phyloP scores from a whole-genome alignment of 2,797 vertebrate genomes.

The Spea hammondii region DNA sequence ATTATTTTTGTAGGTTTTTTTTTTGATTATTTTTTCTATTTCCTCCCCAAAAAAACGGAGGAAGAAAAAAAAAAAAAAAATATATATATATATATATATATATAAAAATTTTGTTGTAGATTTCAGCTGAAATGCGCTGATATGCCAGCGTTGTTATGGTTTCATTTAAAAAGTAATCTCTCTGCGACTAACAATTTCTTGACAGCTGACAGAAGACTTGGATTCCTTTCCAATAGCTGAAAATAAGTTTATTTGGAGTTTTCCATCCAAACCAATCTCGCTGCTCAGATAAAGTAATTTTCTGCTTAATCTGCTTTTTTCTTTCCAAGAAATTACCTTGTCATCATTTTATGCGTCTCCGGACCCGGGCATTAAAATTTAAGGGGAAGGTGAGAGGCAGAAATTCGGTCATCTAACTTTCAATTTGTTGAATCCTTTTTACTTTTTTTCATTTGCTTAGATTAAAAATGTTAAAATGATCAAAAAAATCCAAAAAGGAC shows the following conservation, averaged over 20 bases:
- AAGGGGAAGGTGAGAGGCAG: constrained; percentile 7
- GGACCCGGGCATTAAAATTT: constrained; percentile 27
- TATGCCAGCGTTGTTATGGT: constrained; percentile 28
- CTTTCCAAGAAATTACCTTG: constrained; percentile 45
- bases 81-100: no score
- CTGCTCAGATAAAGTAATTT: constrained; percentile 44
- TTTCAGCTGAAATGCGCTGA: constrained; percentile 30
- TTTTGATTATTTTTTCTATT: not conserved
- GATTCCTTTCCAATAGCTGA: constrained; percentile 1
- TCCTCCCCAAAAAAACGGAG: no score
- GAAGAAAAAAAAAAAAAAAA: no score
- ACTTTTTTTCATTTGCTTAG: not conserved
- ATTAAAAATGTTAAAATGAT: no score
- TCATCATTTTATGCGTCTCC: constrained; percentile 35
- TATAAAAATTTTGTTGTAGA: constrained; percentile 6
- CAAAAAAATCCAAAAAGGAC: no score
- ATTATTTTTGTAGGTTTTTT: not conserved
- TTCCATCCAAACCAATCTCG: constrained; percentile 48
- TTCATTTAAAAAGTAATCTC: constrained; percentile 50
- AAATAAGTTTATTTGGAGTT: constrained; percentile 45
- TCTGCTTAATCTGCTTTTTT: constrained; percentile 50
- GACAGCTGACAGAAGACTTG: constrained; percentile 20
- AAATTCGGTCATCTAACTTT: not conserved
- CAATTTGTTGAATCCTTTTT: constrained; percentile 3
- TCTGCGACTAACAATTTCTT: not conserved